phyloP scores from a whole-genome alignment of 1,140 invertebrate species.

The Brachionus plicatilis region DNA sequence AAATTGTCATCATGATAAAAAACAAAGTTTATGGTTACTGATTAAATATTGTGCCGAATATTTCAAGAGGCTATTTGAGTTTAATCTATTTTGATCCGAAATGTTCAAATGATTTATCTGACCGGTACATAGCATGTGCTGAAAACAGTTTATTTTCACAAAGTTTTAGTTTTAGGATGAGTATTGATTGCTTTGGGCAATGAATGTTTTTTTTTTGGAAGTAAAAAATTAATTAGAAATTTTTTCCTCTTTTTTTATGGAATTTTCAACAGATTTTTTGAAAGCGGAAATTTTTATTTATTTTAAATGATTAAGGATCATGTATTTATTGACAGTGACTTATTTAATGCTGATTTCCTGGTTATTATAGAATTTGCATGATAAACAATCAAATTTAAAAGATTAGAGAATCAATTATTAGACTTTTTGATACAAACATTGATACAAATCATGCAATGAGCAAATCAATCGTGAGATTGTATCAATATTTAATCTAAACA shows the following conservation, averaged over 20 bases:
- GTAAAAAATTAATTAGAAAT: background rate
- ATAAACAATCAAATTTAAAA: background rate
- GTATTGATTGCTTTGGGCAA: background rate
- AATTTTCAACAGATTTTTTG: too few species aligned
- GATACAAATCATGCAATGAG: background rate
- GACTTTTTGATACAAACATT: background rate
- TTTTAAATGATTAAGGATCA: background rate
- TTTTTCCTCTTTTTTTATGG: too few species aligned
- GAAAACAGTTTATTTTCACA: background rate
- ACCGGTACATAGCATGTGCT: background rate
- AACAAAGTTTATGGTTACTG: constrained; percentile 11
- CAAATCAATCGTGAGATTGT: background rate
- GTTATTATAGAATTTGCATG: background rate
- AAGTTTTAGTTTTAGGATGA: background rate
- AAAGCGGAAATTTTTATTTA: background rate
- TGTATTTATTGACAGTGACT: background rate
- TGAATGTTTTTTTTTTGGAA: background rate
- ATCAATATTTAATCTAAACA: background rate
- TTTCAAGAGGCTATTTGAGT: constrained; percentile 7
- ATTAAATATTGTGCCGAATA: background rate
- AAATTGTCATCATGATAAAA: background rate
- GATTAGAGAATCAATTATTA: background rate
- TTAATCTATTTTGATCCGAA: background rate
- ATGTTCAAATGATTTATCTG: background rate
- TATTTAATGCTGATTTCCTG: background rate